These are phyloP conservation scores for Holacanthus passer DNA, from an alignment of 2,113 vertebrate genomes.

Conservation along the genomic window DNA sequence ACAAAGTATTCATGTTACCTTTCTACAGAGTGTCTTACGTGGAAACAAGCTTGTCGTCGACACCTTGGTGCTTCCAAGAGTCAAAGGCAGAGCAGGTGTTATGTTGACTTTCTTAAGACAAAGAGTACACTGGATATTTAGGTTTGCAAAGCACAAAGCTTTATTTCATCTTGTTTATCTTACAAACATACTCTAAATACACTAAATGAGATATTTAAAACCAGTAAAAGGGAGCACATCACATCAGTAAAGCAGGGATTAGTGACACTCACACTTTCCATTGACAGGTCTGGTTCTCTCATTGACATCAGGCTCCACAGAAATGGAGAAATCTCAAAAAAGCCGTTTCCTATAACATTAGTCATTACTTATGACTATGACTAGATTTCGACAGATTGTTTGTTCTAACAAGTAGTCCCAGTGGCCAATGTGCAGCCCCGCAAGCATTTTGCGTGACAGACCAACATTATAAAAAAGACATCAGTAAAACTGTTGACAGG, in stretches of 20 bases:
- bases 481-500: too few relatives aligned
- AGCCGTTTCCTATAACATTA: too few relatives aligned
- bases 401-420: too few relatives aligned
- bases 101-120: constrained; percentile 2
- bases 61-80: constrained; percentile 6
- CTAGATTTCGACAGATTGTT: too few relatives aligned
- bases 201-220: not conserved
- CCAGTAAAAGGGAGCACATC: not conserved
- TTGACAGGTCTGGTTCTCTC: not conserved
- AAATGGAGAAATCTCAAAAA: too few relatives aligned
- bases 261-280: not conserved
- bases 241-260: not conserved
- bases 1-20: constrained; percentile 15
- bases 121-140: not conserved
- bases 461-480: too few relatives aligned
- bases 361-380: too few relatives aligned
- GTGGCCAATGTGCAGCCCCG: too few relatives aligned
- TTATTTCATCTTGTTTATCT: not conserved
- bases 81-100: constrained; percentile 8
- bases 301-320: too few relatives aligned
- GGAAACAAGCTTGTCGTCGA: constrained; percentile 30
- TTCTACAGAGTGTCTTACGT: constrained; percentile 6
- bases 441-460: too few relatives aligned
- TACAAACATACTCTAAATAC: not conserved
- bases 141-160: not conserved